These are phyloP conservation scores for Polyommatus icarus DNA, from an alignment of 2,888 invertebrate genomes.

Conservation along the genomic window DNA sequence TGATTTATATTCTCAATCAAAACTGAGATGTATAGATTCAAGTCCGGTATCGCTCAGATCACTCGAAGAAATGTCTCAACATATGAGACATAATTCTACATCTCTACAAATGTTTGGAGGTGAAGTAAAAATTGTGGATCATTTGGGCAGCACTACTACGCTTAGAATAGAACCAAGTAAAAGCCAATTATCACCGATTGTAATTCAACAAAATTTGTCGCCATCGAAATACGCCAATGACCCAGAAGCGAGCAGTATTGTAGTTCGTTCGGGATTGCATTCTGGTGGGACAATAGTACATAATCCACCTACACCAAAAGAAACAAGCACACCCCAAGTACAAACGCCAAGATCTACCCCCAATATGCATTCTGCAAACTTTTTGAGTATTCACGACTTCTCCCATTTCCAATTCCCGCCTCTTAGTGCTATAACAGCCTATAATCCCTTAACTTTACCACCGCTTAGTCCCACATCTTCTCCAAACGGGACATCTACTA, in stretches of 20 bases:
- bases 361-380: constrained; percentile 64
- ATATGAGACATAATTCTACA: constrained; percentile 77
- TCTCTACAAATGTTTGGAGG: constrained; percentile 87
- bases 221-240: constrained; percentile 69
- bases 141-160: constrained; percentile 84
- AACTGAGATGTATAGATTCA: constrained; percentile 75
- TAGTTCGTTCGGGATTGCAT: constrained; percentile 89
- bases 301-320: constrained; percentile 79
- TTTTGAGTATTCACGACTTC: constrained; percentile 75
- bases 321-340: constrained; percentile 64
- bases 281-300: constrained; percentile 91
- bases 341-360: constrained; percentile 80
- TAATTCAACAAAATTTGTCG: constrained; percentile 72
- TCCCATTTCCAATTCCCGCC: constrained; percentile 84
- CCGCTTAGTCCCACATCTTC: constrained; percentile 71
- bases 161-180: constrained; percentile 84
- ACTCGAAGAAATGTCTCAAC: constrained; percentile 81
- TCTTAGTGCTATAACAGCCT: constrained; percentile 85
- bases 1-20: constrained; percentile 71
- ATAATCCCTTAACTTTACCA: constrained; percentile 84
- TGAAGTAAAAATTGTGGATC: constrained; percentile 87
- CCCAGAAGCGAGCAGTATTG: constrained; percentile 83
- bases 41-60: constrained; percentile 73
- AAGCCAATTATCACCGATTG: constrained; percentile 79
- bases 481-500: constrained; percentile 82